phyloP scores from a whole-genome alignment of 1,140 invertebrate genomes.

The Halictus rubicundus region DNA sequence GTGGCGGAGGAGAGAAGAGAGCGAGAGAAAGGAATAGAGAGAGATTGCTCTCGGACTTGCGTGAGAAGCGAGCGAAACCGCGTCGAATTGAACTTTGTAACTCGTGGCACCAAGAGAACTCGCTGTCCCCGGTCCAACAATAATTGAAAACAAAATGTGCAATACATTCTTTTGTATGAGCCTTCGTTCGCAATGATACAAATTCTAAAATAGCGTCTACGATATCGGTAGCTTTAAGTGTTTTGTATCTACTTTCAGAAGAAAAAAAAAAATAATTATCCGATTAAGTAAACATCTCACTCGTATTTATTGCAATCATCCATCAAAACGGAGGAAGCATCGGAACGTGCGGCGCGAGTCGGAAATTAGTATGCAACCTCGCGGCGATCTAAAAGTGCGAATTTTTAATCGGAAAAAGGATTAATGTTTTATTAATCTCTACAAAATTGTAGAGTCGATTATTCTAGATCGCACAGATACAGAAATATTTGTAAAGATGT shows the following conservation, averaged over 20 bases:
- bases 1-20: not conserved
- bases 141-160: not conserved
- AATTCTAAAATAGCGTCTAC: conserved; percentile 2
- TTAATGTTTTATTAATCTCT: too few relatives aligned
- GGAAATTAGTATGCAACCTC: too few relatives aligned
- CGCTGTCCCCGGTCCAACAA: not conserved
- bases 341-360: too few relatives aligned
- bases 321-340: too few relatives aligned
- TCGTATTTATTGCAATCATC: too few relatives aligned
- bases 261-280: conserved; percentile 1
- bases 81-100: not conserved
- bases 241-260: not conserved
- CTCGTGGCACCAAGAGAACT: not conserved
- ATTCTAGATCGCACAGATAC: too few relatives aligned
- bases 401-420: too few relatives aligned
- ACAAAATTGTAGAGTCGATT: too few relatives aligned
- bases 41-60: not conserved
- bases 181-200: conserved; percentile 1
- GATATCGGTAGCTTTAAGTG: conserved; percentile 2
- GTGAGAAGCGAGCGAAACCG: not conserved
- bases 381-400: too few relatives aligned
- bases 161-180: conserved; percentile 1
- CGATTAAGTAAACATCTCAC: too few relatives aligned
- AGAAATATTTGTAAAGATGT: too few relatives aligned
- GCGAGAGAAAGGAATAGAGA: not conserved